Evolutionary conservation across 2,888 invertebrate species (phyloP).

Genomic region (Hirtodrosophila confusa): DNA sequence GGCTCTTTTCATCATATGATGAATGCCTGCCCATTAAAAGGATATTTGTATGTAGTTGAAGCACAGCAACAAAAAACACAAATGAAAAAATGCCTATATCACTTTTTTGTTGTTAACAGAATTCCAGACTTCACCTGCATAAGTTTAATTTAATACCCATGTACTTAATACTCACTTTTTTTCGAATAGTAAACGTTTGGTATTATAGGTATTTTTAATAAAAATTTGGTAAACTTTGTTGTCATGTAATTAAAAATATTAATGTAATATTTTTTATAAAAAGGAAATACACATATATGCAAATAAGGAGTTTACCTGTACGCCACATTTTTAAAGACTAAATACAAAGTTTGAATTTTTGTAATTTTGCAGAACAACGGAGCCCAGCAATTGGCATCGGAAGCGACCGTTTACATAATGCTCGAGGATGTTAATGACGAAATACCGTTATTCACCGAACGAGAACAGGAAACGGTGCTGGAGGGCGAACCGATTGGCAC

Average conservation of each 20-base stretch:
- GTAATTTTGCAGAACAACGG: constrained; percentile 91
- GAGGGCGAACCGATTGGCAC: constrained; percentile 98
- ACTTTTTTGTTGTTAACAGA: too few relatives aligned
- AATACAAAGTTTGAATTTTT: constrained; percentile 5
- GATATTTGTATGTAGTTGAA: neutral
- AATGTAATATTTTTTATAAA: too few relatives aligned
- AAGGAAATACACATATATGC: too few relatives aligned
- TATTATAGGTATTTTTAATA: too few relatives aligned
- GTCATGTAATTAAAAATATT: too few relatives aligned
- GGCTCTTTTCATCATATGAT: neutral
- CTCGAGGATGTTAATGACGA: constrained; percentile 98
- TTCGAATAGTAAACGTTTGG: too few relatives aligned
- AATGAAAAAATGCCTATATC: too few relatives aligned
- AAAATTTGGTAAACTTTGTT: too few relatives aligned
- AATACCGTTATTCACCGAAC: constrained; percentile 96
- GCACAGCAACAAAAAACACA: neutral
- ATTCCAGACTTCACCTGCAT: too few relatives aligned
- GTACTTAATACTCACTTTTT: too few relatives aligned
- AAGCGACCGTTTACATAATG: constrained; percentile 96
- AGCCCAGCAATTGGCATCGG: constrained; percentile 96
- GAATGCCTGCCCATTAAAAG: constrained; percentile 2
- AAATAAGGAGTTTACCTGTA: too few relatives aligned
- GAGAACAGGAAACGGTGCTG: constrained; percentile 97
- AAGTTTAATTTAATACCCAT: too few relatives aligned
- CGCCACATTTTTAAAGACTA: neutral